Base-by-base conservation (phyloP, 2,113 vertebrate genomes). In the Zosterops lateralis region DNA sequence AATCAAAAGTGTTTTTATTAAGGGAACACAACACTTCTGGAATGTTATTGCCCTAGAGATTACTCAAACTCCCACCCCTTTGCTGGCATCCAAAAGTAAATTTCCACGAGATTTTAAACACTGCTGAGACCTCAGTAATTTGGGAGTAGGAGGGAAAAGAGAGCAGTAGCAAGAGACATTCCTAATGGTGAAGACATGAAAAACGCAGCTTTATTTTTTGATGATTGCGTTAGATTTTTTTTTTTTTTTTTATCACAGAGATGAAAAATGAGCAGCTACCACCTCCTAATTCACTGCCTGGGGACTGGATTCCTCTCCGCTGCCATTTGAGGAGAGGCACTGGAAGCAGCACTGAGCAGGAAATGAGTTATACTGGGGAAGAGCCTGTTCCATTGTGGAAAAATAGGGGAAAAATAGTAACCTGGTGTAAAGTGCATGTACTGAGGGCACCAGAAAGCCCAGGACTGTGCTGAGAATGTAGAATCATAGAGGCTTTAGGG, bases 191-290 rank as follows among this genome's bases (percentile, higher is more conserved):
- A 75, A 83, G 61, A 93, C 90, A 61, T 90, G 94, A 94, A 93
- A 95, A 95, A 94, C 45, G 22, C 85, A 48, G 95, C 89, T 92
- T 96, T 95, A 89, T 92, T 93, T 95, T 95, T 95, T 95, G 96
- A 95, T 95, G 94, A 96, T 91, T 84, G 93, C 93, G 81, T 94
- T 95, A 92, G 94, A 95, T 97, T 92, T 95, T 58, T 62, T 95
- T 58, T 62, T 68, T 96, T 78, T 50, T 56, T 87, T 54, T 12
- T 74, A 94, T 86, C 85, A 24, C 42, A 20, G 87, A 91, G 80
- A 95, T 95, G 81, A 91, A 96, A 96, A 87, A 91, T 48, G 95
- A 96, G 89, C 74, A 93, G 51, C 76, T 87, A 66, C 76, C 66
- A 56, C 20, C 68, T 80, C 91, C 94, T 94, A 87, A 91, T 29